These are phyloP conservation scores for Parus major DNA, from an alignment of 2,113 vertebrate species.

Conservation along the genomic window DNA sequence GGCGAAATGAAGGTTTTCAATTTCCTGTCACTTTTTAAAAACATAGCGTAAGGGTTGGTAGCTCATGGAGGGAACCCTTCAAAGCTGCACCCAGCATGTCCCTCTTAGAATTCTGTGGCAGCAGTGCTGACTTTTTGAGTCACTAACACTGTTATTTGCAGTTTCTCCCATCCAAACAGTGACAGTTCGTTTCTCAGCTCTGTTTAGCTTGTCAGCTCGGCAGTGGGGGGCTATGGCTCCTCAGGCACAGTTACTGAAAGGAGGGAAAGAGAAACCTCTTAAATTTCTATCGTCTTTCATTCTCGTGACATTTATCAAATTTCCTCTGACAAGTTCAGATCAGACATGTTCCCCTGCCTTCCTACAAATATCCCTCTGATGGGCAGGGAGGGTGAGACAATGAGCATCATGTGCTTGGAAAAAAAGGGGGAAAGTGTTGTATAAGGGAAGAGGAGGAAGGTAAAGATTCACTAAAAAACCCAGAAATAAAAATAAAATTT, in stretches of 20 bases:
- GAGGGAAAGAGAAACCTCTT: not conserved
- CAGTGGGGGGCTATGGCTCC: not conserved
- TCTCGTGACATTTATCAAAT: conserved; percentile 60
- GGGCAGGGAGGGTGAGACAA: not conserved
- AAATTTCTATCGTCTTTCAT: conserved; percentile 61
- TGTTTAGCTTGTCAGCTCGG: conserved; percentile 51
- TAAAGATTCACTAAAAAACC: not conserved
- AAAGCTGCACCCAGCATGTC: not conserved
- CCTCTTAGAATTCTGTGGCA: not conserved
- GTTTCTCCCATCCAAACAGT: not conserved
- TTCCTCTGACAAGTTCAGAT: conserved; percentile 54
- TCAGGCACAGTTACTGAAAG: conserved; percentile 30
- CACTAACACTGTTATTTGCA: not conserved
- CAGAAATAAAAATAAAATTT: not conserved
- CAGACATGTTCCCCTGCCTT: not conserved
- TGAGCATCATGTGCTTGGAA: not conserved
- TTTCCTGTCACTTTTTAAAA: not conserved
- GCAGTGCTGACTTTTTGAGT: not conserved
- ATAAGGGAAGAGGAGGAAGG: not conserved
- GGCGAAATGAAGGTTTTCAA: not conserved
- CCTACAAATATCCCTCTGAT: not conserved
- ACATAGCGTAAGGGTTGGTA: fast-evolving
- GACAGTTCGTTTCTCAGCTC: conserved; percentile 31
- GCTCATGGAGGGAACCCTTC: not conserved
- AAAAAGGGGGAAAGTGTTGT: not conserved